Evolutionary conservation across 1,140 invertebrate genomes (phyloP).

Genomic region (Phthorimaea operculella): DNA sequence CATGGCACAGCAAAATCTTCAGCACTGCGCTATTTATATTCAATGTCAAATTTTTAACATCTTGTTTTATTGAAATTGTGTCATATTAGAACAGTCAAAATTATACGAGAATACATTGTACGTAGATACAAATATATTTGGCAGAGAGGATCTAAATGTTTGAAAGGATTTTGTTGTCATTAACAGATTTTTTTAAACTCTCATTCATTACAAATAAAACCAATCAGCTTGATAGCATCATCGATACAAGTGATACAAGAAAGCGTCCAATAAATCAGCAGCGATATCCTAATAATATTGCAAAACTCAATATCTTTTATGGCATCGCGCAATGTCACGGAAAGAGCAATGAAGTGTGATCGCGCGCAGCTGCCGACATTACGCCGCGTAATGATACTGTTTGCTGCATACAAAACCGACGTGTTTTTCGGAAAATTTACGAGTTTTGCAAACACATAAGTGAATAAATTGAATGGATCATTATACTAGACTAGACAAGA

Average conservation of each 20-base stretch:
- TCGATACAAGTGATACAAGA: too few relatives aligned
- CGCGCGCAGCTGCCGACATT: conserved; percentile 42
- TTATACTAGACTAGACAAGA: too few relatives aligned
- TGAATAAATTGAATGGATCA: background rate
- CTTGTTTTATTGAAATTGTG: too few relatives aligned
- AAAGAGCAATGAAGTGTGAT: conserved; percentile 55
- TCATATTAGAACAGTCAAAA: too few relatives aligned
- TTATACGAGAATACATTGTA: too few relatives aligned
- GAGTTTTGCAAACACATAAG: background rate
- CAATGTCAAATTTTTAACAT: too few relatives aligned
- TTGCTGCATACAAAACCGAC: conserved; percentile 16
- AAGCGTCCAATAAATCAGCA: background rate
- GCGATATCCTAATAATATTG: conserved; percentile 30
- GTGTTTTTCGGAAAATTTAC: conserved; percentile 16
- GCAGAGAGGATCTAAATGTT: too few relatives aligned
- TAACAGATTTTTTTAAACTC: too few relatives aligned
- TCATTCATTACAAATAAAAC: too few relatives aligned
- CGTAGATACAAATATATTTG: too few relatives aligned
- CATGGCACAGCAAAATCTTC: background rate
- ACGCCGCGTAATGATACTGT: conserved; percentile 25
- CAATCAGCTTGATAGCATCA: too few relatives aligned
- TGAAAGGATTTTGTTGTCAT: too few relatives aligned
- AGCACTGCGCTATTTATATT: conserved; percentile 28
- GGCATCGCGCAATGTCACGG: conserved; percentile 52
- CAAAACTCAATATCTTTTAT: conserved; percentile 51